These are phyloP conservation scores for Congeria kusceri DNA, from an alignment of 2,888 invertebrate species.

Conservation along the genomic window DNA sequence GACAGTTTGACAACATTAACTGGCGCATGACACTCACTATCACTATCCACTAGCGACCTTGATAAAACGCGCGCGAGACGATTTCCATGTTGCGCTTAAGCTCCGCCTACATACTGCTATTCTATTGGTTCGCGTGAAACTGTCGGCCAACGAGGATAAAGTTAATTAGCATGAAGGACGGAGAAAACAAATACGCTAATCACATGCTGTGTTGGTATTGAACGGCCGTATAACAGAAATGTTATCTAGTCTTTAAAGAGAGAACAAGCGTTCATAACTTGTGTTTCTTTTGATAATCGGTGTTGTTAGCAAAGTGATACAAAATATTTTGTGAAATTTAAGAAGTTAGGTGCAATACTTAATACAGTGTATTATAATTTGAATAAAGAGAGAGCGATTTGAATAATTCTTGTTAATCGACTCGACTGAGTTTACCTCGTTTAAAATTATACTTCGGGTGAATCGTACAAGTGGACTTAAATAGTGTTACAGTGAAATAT, in stretches of 20 bases:
- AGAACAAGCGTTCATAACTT: slow-evolving; percentile 28
- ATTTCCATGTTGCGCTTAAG: slow-evolving; percentile 43
- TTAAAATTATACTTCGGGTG: too few species aligned
- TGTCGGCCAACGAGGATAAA: slow-evolving; percentile 51
- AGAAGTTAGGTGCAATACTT: too few species aligned
- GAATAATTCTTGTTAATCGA: too few species aligned
- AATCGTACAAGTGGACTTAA: too few species aligned
- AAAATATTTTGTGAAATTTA: too few species aligned
- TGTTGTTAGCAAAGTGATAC: slow-evolving; percentile 5
- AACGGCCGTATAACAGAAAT: slow-evolving; percentile 30
- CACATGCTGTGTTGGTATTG: slow-evolving; percentile 40
- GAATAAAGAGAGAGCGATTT: too few species aligned
- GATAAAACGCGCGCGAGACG: slow-evolving; percentile 59
- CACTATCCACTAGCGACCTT: slow-evolving; percentile 10
- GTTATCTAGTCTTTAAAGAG: slow-evolving; percentile 42
- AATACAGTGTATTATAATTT: too few species aligned
- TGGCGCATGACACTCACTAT: slow-evolving; percentile 44
- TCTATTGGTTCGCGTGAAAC: slow-evolving; percentile 52
- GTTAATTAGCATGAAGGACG: slow-evolving; percentile 53
- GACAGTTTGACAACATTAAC: slow-evolving; percentile 55
- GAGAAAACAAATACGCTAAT: slow-evolving; percentile 58
- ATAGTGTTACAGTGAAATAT: too few species aligned
- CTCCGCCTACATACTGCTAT: slow-evolving; percentile 54
- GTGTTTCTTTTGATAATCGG: slow-evolving; percentile 19
- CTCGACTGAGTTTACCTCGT: too few species aligned